Evolutionary conservation across 2,797 vertebrate species (phyloP).

Genomic region (Anguilla obscura): DNA sequence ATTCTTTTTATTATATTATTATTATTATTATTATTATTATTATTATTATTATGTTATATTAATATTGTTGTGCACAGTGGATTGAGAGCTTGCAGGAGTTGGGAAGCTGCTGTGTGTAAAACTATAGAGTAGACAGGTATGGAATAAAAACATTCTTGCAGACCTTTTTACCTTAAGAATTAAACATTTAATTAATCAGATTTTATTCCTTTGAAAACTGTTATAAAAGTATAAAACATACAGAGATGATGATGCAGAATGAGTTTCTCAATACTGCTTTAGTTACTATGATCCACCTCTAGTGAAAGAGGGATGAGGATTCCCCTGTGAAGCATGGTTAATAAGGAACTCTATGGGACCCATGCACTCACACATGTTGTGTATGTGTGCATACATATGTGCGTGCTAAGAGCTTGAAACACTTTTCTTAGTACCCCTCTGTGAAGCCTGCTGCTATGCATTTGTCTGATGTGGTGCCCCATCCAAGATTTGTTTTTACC

Average conservation of each 20-base stretch:
- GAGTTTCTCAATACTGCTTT: neutral
- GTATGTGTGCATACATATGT: conserved; percentile 11
- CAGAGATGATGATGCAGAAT: neutral
- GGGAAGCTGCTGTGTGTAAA: neutral
- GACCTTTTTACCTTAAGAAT: neutral
- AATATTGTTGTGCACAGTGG: neutral
- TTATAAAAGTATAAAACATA: neutral
- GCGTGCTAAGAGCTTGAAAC: neutral
- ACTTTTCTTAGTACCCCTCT: neutral
- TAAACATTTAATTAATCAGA: neutral
- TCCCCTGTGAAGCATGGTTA: neutral
- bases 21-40: too few relatives aligned
- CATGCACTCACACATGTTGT: neutral
- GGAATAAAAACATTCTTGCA: neutral
- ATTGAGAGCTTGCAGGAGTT: neutral
- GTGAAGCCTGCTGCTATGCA: conserved; percentile 26
- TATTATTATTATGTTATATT: neutral
- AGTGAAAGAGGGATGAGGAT: neutral
- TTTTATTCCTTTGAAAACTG: neutral
- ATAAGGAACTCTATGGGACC: neutral
- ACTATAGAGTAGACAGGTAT: neutral
- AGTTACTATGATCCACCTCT: neutral
- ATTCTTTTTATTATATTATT: neutral
- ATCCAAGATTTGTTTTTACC: neutral
- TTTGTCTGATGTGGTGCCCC: conserved; percentile 18